These are phyloP conservation scores for Drosophila carrolli DNA, from an alignment of 1,140 invertebrate species.

Conservation along the genomic window DNA sequence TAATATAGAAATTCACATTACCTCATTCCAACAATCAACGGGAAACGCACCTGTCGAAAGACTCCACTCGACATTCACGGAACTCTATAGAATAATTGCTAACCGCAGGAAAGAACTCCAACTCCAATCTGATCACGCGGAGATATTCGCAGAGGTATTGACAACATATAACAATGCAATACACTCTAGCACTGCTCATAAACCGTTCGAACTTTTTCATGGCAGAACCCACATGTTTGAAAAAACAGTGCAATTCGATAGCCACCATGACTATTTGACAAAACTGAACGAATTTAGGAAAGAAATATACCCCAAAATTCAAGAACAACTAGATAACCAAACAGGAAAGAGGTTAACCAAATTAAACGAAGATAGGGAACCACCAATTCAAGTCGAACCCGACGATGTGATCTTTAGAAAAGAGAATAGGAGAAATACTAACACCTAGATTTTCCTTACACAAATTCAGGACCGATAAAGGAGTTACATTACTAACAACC, in stretches of 20 bases:
- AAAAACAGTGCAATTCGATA: background rate
- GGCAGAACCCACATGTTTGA: constrained; percentile 3
- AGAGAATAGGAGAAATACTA: too few relatives aligned
- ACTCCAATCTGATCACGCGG: background rate
- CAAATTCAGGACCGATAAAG: too few relatives aligned
- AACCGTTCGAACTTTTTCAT: constrained; percentile 5
- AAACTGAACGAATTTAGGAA: background rate
- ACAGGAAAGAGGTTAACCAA: too few relatives aligned
- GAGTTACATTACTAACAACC: too few relatives aligned
- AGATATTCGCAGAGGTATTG: background rate
- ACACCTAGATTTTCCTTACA: too few relatives aligned
- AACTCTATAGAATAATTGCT: background rate
- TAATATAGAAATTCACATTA: background rate
- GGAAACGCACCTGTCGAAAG: background rate
- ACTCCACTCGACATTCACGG: background rate
- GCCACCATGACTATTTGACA: too few relatives aligned
- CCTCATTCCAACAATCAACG: constrained; percentile 8
- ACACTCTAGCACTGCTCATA: background rate
- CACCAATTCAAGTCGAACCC: too few relatives aligned
- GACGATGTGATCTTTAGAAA: too few relatives aligned
- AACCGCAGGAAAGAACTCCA: background rate
- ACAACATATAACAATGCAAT: constrained; percentile 3
- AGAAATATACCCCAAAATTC: too few relatives aligned
- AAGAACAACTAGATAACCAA: too few relatives aligned
- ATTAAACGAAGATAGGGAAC: too few relatives aligned